Conservation (phyloP, 1,140 invertebrate genomes). For the Leptopilina boulardi region DNA sequence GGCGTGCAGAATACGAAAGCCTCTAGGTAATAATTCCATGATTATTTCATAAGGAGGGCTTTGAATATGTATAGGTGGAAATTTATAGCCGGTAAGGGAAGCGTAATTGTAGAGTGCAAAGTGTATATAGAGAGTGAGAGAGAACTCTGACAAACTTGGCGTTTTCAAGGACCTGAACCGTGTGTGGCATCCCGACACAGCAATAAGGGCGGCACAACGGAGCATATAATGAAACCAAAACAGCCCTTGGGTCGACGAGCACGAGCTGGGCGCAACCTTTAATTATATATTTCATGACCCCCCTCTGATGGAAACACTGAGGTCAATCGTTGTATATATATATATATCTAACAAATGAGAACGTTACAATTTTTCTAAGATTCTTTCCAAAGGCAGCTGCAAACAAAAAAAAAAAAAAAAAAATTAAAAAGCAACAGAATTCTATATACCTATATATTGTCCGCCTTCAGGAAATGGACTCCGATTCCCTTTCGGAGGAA, state of each 20-base stretch:
- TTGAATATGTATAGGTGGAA: conserved; percentile 74
- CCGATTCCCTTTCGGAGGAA: neutral
- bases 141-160: neutral
- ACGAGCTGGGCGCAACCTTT: conserved; percentile 54
- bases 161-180: conserved; percentile 53
- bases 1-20: conserved; percentile 60
- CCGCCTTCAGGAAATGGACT: conserved; percentile 23
- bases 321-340: too few relatives aligned
- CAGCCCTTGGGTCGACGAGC: conserved; percentile 63
- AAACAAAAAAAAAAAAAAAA: neutral
- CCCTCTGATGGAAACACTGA: conserved; percentile 2
- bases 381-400: conserved; percentile 17
- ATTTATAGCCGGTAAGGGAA: conserved; percentile 69
- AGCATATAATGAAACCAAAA: conserved; percentile 73
- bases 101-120: conserved; percentile 66
- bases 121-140: neutral
- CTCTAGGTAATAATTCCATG: conserved; percentile 71
- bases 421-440: too few relatives aligned
- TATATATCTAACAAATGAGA: neutral
- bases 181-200: conserved; percentile 32
- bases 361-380: neutral
- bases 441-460: neutral
- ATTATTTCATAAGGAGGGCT: conserved; percentile 71
- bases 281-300: conserved; percentile 60
- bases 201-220: conserved; percentile 41